Evolutionary conservation across 2,888 invertebrate genomes (phyloP).

Genomic region (Dusona sp.): DNA sequence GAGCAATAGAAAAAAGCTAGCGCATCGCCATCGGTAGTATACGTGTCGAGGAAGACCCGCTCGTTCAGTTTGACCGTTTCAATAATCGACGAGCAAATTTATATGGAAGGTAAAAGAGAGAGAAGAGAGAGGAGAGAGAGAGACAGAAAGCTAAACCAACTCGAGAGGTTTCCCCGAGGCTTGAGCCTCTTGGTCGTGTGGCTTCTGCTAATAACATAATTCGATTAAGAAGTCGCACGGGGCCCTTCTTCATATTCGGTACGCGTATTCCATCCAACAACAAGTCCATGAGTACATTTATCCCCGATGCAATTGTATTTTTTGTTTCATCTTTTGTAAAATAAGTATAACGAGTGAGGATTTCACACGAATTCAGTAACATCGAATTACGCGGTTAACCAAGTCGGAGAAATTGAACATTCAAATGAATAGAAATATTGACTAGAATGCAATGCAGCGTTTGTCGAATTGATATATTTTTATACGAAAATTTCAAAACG

Average conservation of each 20-base stretch:
- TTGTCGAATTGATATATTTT: neutral
- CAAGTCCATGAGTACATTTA: neutral
- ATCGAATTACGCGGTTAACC: neutral
- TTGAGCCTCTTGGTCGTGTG: constrained; percentile 75
- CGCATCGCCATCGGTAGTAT: neutral
- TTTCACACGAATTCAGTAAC: neutral
- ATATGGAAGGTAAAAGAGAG: neutral
- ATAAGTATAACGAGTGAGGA: neutral
- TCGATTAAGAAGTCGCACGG: constrained; percentile 76
- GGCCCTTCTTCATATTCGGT: constrained; percentile 13
- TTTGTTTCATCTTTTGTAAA: neutral
- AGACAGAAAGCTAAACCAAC: constrained; percentile 62
- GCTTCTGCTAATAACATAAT: constrained; percentile 83
- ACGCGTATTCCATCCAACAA: neutral
- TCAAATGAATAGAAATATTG: neutral
- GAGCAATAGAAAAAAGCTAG: neutral
- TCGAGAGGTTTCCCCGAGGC: constrained; percentile 77
- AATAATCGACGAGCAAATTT: neutral
- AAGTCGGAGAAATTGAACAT: neutral
- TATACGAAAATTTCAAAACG: neutral
- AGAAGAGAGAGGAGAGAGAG: constrained; percentile 10
- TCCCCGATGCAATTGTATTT: neutral
- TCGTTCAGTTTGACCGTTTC: constrained; percentile 17
- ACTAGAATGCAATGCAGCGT: neutral
- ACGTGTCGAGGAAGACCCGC: constrained; percentile 29